Base-by-base conservation (phyloP, 2,888 invertebrate species). In the Mystacides longicornis region DNA sequence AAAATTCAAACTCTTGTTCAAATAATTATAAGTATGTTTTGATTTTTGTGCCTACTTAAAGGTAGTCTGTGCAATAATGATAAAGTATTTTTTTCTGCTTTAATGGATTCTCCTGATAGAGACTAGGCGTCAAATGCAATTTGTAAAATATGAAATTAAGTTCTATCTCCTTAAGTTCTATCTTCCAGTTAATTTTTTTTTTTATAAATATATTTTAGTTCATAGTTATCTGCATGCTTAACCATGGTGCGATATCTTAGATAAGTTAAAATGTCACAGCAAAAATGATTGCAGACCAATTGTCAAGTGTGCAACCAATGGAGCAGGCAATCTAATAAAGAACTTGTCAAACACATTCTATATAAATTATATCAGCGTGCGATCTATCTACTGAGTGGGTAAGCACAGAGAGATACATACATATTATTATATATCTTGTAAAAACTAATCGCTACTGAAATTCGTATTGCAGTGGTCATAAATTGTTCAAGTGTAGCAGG, bases 231-330 rank as follows among this genome's bases (percentile, higher is more conserved):
- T 27, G 27, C 27, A 27, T 11, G 27, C 27, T 27, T 27, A 27
- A 7, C 27, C 27, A 27, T 7, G 27, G 11, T 27, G 11, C 5
- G 27, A 7, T 27, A 7, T 27, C 11, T 27, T 27, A 27, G 7
- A 27, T 27, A 7, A 27, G 27, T 5, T 27, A 27, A 7, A 48
- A 56, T 51, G 57, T 57, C 59, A 52, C 52, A 57, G 51, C 51
- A 57, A 48, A 33, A 49, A 37, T 47, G 52, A 52, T 47, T 52
- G 57, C 57, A 56, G 45, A 52, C 22, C 54, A 55, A 22, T 45
- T 57, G 59, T 56, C 56, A 51, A 33, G n/a, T n/a, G n/a, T n/a
- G n/a, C n/a, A n/a, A 22, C 55, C 51, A 54, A 56, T 52, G 56
- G 51, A 51, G 51, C 33, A 33, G 47, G 46, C 51, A 22, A 54